phyloP scores from a whole-genome alignment of 2,797 vertebrate species.

The Lindbergichthys nudifrons region DNA sequence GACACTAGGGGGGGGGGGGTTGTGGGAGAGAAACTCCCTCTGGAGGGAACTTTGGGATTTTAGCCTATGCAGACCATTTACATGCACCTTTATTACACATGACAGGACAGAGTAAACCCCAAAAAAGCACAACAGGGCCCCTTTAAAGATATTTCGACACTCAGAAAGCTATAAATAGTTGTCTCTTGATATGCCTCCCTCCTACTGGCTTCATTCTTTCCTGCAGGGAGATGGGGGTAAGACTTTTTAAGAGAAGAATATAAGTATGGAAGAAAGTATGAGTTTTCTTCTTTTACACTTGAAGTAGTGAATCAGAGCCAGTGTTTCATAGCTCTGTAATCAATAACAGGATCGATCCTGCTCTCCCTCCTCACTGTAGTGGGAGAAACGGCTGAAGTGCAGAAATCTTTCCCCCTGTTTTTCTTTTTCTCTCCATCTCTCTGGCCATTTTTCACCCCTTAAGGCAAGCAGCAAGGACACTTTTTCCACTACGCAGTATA shows the following conservation, averaged over 20 bases:
- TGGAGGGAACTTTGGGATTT: no score
- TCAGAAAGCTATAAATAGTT: not conserved
- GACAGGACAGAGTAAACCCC: no score
- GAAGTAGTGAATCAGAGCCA: not conserved
- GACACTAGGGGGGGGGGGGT: no score
- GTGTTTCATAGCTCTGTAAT: conserved; percentile 11
- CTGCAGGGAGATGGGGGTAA: conserved; percentile 7
- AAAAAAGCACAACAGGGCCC: no score
- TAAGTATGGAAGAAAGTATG: not conserved
- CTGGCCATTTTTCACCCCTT: not conserved
- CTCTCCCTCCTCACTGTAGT: not conserved
- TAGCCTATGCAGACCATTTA: no score
- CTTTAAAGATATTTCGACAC: conserved; percentile 14
- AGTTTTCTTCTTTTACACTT: conserved; percentile 2
- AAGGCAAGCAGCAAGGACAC: not conserved
- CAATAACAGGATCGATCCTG: conserved; percentile 18
- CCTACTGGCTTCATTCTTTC: conserved; percentile 4
- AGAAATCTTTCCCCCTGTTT: conserved; percentile 3
- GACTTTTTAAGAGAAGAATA: not conserved
- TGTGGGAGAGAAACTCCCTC: no score
- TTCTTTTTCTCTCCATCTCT: conserved; percentile 10
- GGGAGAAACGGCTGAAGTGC: not conserved
- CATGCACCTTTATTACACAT: no score
- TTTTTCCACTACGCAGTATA: not conserved
- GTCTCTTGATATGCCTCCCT: conserved; percentile 9